Conservation (phyloP, 2,113 vertebrate genomes). For the Sturnus vulgaris region DNA sequence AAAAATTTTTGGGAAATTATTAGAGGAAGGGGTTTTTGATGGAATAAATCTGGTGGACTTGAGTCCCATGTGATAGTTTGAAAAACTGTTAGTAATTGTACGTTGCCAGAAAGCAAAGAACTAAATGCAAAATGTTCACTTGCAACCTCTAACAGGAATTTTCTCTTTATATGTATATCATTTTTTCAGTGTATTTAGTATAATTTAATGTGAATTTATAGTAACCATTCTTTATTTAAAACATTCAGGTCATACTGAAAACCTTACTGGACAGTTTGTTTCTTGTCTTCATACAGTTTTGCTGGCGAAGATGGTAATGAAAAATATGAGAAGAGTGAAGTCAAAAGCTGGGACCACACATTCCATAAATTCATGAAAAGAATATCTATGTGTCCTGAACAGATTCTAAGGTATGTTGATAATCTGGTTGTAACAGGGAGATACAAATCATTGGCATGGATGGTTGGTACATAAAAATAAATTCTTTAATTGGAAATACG, state of each 20-base stretch:
- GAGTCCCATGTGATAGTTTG: neutral
- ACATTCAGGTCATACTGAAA: neutral
- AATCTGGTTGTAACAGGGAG: neutral
- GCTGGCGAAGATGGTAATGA: conserved; percentile 56
- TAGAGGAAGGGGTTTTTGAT: neutral
- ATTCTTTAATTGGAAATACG: neutral
- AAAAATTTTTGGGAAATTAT: neutral
- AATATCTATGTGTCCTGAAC: conserved; percentile 77
- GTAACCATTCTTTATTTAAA: neutral
- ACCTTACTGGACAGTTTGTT: neutral
- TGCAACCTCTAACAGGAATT: neutral
- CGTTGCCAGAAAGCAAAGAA: neutral
- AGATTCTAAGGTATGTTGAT: conserved; percentile 77
- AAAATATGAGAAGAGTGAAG: conserved; percentile 78
- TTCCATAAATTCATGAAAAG: conserved; percentile 85
- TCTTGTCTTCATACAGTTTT: conserved; percentile 40
- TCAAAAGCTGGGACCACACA: conserved; percentile 69
- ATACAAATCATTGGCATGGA: neutral
- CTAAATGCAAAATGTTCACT: neutral
- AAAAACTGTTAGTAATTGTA: neutral
- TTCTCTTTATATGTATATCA: neutral
- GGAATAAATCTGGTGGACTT: neutral
- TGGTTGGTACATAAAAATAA: neutral
- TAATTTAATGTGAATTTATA: neutral
- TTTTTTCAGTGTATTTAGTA: neutral